These are phyloP conservation scores for Cyphomyrus discorhynchus DNA, from an alignment of 2,113 vertebrate genomes.

Conservation along the genomic window DNA sequence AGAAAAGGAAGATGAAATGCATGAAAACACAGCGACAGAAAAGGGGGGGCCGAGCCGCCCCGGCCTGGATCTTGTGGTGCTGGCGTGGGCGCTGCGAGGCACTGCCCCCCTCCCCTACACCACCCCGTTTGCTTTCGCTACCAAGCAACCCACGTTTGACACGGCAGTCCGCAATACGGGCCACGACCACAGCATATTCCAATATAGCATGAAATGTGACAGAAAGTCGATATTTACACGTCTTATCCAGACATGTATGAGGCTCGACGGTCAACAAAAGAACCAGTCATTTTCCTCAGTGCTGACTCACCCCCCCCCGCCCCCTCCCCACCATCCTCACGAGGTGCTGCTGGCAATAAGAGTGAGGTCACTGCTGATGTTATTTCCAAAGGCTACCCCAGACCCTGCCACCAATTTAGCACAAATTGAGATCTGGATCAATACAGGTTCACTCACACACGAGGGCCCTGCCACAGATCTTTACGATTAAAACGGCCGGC, in stretches of 20 bases:
- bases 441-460: slow-evolving; percentile 49
- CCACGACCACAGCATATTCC: background rate
- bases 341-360: slow-evolving; percentile 29
- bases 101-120: background rate
- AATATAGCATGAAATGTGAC: background rate
- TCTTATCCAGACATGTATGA: background rate
- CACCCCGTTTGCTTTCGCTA: background rate
- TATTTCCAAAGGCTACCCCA: slow-evolving; percentile 42
- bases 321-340: slow-evolving; percentile 15
- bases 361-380: slow-evolving; percentile 34
- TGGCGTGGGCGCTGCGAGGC: background rate
- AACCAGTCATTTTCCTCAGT: background rate
- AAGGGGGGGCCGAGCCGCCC: background rate
- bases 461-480: slow-evolving; percentile 25
- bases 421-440: slow-evolving; percentile 47
- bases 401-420: slow-evolving; percentile 50
- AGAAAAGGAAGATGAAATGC: background rate
- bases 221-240: background rate
- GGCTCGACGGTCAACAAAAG: background rate
- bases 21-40: background rate
- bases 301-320: background rate
- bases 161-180: background rate
- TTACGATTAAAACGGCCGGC: slow-evolving; percentile 16
- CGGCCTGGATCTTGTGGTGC: background rate
- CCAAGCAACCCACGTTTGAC: background rate